Percentiles rank a stretch among this genome's conserved stretches.
Conservation (phyloP, 2,888 invertebrate genomes). For the Neoascia interrupta region DNA sequence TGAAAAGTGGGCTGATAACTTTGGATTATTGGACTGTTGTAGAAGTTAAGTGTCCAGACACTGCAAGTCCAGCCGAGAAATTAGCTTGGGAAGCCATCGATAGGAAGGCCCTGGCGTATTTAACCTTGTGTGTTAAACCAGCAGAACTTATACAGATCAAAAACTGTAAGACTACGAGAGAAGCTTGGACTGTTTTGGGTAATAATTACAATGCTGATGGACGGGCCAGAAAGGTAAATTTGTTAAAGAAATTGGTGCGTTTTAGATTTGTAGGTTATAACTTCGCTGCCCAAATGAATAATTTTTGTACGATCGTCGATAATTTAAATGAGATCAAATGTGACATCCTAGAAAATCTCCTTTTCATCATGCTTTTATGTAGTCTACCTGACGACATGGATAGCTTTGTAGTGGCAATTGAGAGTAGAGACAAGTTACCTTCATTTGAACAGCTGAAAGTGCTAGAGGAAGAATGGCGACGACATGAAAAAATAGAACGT, state of each 20-base stretch:
- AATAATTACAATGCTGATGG: neutral
- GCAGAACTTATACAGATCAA: constrained; percentile 9
- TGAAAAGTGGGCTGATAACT: too few species aligned
- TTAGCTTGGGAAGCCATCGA: too few species aligned
- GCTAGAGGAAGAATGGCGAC: constrained; percentile 37
- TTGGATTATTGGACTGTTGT: too few species aligned
- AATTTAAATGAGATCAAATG: constrained; percentile 39
- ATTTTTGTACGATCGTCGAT: constrained; percentile 33
- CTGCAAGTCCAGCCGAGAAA: too few species aligned
- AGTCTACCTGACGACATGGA: constrained; percentile 44
- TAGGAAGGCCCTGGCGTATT: too few species aligned
- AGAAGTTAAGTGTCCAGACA: too few species aligned
- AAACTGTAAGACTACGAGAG: neutral
- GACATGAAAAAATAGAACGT: constrained; percentile 3
- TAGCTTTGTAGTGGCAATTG: constrained; percentile 21
- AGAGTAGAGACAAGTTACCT: too few species aligned
- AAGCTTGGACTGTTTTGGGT: neutral
- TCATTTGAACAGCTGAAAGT: constrained; percentile 35
- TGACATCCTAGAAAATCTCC: constrained; percentile 29
- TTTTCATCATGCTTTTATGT: constrained; percentile 39
- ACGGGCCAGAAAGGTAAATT: constrained; percentile 15
- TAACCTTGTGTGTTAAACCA: too few species aligned
- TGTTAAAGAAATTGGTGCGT: constrained; percentile 36
- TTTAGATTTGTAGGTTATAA: constrained; percentile 16
- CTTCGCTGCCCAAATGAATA: constrained; percentile 17